Base-by-base conservation (phyloP, 1,140 invertebrate species). In the Sycophila sp. region DNA sequence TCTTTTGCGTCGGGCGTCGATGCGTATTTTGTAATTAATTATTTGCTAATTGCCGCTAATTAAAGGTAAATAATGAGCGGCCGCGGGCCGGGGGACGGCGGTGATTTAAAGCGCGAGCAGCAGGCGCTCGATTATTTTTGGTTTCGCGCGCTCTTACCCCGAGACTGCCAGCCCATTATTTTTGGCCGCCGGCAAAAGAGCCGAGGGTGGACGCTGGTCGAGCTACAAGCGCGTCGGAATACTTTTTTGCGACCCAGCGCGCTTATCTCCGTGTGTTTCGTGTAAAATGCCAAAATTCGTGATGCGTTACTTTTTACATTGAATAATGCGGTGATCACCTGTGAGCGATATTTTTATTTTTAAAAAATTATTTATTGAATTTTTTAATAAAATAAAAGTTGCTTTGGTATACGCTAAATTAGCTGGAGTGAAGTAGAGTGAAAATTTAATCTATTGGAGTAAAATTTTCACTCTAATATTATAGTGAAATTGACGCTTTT, bases 41-140 rank as follows among this genome's bases (percentile, higher is more conserved):
- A 78, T 78, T 74, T 76, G 75, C 73, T 82, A 82, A 84, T 82
- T 78, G 77, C 74, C 63, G 67, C 73, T 77, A 82, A 82, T 81
- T 83, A 80, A 75, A 77, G 71, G 72, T 78, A 81, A 83, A 81
- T 83, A 81, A 83, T 80, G 80, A 78, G 77, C 53, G 67, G 71
- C 66, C 34, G 56, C 56, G 55, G 63, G 68, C 67, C 71, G 42
- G 67, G 40, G 11, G 66, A 67, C 28, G 51, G 36, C 53, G 70
- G 24, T 83, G 81, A 84, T 84, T 84, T 83, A 84, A 70, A 67
- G 77, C 76, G 74, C 64, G 76, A 81, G 73, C 78, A 82, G 78
- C 81, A 81, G 81, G 78, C 72, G 77, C 76, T 76, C 82, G 81
- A 84, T 84, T 84, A 84, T 84, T 83, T 84, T 83, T 83, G 80